A percentile compares a stretch with the other conserved stretches of the same genome.
Evolutionary conservation across 1,140 invertebrate genomes (phyloP).

Genomic region (Reticulitermes speratus): DNA sequence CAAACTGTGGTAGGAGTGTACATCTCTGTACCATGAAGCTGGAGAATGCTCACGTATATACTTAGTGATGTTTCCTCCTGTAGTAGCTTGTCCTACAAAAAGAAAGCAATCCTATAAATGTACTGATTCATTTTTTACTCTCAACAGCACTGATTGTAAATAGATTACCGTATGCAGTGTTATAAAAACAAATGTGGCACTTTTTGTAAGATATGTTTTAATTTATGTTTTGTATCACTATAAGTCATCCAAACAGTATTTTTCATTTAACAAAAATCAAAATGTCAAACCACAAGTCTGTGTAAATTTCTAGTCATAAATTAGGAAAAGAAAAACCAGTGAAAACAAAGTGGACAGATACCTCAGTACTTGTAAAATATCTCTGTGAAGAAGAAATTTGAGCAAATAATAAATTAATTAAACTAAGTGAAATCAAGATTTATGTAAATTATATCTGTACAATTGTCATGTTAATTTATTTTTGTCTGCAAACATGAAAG

Average conservation of each 20-base stretch:
- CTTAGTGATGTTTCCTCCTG: neutral
- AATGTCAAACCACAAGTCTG: constrained; percentile 20
- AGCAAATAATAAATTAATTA: neutral
- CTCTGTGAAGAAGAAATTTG: neutral
- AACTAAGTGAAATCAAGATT: neutral
- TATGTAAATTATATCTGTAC: constrained; percentile 17
- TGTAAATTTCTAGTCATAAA: constrained; percentile 29
- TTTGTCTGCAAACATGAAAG: neutral
- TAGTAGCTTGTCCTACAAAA: neutral
- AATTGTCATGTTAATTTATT: constrained; percentile 12
- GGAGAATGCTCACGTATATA: neutral
- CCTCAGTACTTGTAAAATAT: constrained; percentile 21
- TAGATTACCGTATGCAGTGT: constrained; percentile 28
- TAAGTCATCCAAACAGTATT: constrained; percentile 28
- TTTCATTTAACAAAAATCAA: constrained; percentile 28
- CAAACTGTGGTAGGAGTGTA: neutral
- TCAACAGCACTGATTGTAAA: constrained; percentile 32
- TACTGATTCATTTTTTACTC: constrained; percentile 23
- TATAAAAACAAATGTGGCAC: constrained; percentile 19
- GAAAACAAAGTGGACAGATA: constrained; percentile 3
- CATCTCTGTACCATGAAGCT: neutral
- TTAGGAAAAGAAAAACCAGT: neutral
- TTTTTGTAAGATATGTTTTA: constrained; percentile 26
- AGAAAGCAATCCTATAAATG: neutral
- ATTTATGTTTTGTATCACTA: constrained; percentile 27